Evolutionary conservation across 2,888 invertebrate genomes (phyloP), one percentile per base, ranked within the genome.

Genomic region (Noctua janthina): DNA sequence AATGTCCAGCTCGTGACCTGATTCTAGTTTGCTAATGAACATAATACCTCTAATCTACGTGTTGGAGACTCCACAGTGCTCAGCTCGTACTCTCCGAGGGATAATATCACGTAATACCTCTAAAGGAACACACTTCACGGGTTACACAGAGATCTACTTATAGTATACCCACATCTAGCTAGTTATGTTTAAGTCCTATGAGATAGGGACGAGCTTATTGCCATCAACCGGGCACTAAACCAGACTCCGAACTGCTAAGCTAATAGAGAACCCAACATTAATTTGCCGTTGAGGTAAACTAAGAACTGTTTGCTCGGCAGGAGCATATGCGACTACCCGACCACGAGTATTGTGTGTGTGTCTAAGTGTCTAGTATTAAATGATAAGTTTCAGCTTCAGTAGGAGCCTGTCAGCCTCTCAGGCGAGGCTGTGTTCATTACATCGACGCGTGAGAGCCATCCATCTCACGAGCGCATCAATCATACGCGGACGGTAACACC

Each of bases 361-460:
- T 39, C 20, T 64, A n/a, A 11, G 51, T 51, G 23, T 39, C 20
- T 64, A n/a, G 15, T 77, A 49, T 39, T 39, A 5, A 51, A 39
- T 23, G n/a, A 66, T n/a, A 51, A 23, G 43, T 54, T 51, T 64
- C 43, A 29, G 43, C 29, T 15, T 49, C 67, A 46, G 68, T 68
- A 20, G 10, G 15, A n/a, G 46, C 1, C 59, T n/a, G 17, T 17
- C 46, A 15, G n/a, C 20, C 23, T 72, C 29, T 39, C 70, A 15
- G 49, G 10, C 17, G 51, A 56, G 39, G 39, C 66, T 62, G 39
- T 64, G 49, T 49, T 64, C 49, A 75, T 69, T 68, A 82, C 5
- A 69, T 59, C 29, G 69, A 70, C 49, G n/a, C 17, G 51, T 46
- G 35, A 17, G n/a, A 17, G 54, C 56, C 83, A 76, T 82, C 56